These are phyloP conservation scores for Sylvietta virens DNA, from an alignment of 2,113 vertebrate species.

Conservation along the genomic window DNA sequence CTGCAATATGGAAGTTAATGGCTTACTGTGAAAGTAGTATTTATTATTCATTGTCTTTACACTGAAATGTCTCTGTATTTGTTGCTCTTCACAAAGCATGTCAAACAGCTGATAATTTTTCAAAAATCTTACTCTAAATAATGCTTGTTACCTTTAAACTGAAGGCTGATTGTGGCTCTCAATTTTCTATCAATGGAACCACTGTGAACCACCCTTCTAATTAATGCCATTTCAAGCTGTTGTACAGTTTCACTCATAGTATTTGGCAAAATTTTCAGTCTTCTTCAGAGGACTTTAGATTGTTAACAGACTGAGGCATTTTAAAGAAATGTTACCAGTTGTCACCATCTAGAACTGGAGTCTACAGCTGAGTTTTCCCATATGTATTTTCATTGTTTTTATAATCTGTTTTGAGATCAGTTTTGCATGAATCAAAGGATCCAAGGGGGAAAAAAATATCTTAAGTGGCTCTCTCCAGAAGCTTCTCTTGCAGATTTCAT, in stretches of 20 bases:
- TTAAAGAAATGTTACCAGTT: background rate
- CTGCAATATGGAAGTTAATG: background rate
- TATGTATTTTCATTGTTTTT: slow-evolving; percentile 39
- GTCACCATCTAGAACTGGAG: background rate
- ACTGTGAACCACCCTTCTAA: background rate
- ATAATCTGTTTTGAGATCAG: slow-evolving; percentile 26
- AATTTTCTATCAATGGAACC: background rate
- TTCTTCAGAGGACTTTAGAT: background rate
- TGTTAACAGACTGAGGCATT: background rate
- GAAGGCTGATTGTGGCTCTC: background rate
- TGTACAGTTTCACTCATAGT: background rate
- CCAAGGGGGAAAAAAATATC: background rate
- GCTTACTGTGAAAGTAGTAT: background rate
- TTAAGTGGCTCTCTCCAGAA: slow-evolving; percentile 1
- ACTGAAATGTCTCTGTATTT: background rate
- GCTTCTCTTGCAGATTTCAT: slow-evolving; percentile 30
- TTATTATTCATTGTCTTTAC: slow-evolving; percentile 17
- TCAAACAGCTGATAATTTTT: background rate
- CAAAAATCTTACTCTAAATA: background rate
- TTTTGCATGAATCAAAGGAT: background rate
- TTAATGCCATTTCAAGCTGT: background rate
- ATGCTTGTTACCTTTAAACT: background rate
- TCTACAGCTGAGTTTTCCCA: slow-evolving; percentile 5
- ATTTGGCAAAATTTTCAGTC: background rate
- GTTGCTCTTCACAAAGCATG: slow-evolving; percentile 5